Evolutionary conservation across 2,113 vertebrate genomes (phyloP), one percentile per base, ranked within the genome.

Genomic region (Zeus faber): DNA sequence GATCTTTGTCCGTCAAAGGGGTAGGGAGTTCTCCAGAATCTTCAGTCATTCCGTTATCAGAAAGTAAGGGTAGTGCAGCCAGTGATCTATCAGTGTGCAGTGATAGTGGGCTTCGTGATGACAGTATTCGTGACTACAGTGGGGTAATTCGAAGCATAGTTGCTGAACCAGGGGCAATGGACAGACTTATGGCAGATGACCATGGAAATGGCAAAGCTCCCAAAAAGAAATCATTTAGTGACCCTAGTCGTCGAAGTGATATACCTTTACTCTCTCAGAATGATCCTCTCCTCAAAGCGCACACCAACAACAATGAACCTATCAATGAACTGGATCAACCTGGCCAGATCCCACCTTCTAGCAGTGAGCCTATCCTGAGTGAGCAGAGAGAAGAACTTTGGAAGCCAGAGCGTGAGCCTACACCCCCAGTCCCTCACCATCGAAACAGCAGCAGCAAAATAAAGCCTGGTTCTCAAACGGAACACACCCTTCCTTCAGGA

Each of bases 151-250:
- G 88, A 74, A 96, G 92, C 77, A 96, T 99, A 0, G 93, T 98
- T 23, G 91, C 92, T 55, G 93, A 94, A 53, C 94, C 96, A 0
- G 92, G 93, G 0, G 90, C 93, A 49, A 91, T 96, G 90, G 93
- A 93, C 74, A 86, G 87, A 62, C 85, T 95, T 21, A 84, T 87
- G 1, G 45, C 65, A 1, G 96, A 96, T 0, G 95, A 96, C 58
- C 92, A 95, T 18, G 78, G 74, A 49, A 92, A 92, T 0, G 91
- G 93, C 22, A 98, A 98, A 85, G 88, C 89, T 47, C 91, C 93
- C 46, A 99, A 97, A 86, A 98, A 98, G 87, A 99, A 99, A 73
- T 98, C 96, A 0, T 88, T 98, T 74, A 98, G 96, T 0, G 97
- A 98, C 65, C 97, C 97, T n/a, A 98, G 97, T 81, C 92, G 96